Conservation (phyloP, 2,113 vertebrate species). For the Synodontis membranacea region DNA sequence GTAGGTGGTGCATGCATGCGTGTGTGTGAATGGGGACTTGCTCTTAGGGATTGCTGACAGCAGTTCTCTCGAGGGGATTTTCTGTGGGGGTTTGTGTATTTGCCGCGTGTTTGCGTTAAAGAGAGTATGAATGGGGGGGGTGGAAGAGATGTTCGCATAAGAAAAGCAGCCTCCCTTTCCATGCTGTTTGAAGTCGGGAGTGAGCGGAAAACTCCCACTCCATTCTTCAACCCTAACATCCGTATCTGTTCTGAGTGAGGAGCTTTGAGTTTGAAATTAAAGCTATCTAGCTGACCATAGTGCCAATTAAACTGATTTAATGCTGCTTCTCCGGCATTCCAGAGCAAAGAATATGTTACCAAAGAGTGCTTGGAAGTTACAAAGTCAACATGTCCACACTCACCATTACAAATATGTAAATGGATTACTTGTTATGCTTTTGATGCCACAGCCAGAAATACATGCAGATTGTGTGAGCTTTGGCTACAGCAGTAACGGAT, state of each 20-base stretch:
- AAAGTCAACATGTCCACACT: not conserved
- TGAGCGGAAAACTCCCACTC: conserved; percentile 67
- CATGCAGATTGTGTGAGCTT: not conserved
- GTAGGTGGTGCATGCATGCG: conserved; percentile 56
- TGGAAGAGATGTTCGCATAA: conserved; percentile 65
- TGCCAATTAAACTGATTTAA: conserved; percentile 7
- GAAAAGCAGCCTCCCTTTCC: conserved; percentile 69
- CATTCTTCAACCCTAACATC: conserved; percentile 69
- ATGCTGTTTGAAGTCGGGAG: conserved; percentile 70
- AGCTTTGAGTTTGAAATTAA: conserved; percentile 17
- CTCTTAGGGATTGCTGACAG: conserved; percentile 69
- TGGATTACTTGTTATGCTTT: not conserved
- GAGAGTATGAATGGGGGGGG: conserved; percentile 56
- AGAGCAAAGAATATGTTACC: not conserved
- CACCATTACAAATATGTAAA: conserved; percentile 3
- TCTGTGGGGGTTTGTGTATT: conserved; percentile 60
- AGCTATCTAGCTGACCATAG: conserved; percentile 2
- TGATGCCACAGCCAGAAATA: conserved; percentile 1
- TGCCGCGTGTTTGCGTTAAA: conserved; percentile 44
- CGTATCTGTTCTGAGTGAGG: conserved; percentile 11
- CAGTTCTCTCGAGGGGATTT: conserved; percentile 74
- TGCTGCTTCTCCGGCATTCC: not conserved
- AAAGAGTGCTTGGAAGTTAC: not conserved
- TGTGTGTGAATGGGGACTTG: conserved; percentile 62
- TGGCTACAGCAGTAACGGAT: not conserved